Conservation (phyloP, 2,888 invertebrate genomes). For the Microctonus aethiopoides region DNA sequence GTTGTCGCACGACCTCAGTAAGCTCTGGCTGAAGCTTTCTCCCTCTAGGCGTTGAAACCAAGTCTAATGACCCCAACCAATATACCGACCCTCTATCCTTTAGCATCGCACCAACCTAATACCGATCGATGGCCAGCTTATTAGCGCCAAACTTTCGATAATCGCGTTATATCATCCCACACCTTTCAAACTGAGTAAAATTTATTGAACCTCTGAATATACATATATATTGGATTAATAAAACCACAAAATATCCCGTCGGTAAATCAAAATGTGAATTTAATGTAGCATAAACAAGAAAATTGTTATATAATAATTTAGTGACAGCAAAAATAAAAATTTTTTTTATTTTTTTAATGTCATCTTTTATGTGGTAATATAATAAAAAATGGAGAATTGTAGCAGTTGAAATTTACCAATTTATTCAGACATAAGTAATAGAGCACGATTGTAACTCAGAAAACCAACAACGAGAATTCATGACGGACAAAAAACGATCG, state of each 20-base stretch:
- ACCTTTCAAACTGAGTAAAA: conserved; percentile 16
- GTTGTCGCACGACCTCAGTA: conserved; percentile 8
- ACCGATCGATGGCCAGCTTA: conserved; percentile 55
- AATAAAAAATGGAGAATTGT: not conserved
- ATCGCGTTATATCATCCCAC: conserved; percentile 51
- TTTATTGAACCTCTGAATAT: conserved; percentile 26
- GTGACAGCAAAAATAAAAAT: not conserved
- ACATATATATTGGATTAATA: not conserved
- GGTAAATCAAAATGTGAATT: not conserved
- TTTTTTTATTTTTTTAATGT: not conserved
- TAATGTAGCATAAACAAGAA: not conserved
- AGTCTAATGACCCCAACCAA: conserved; percentile 31
- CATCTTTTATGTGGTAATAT: too few relatives aligned
- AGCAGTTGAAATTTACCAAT: conserved; percentile 1
- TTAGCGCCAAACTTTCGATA: conserved; percentile 57
- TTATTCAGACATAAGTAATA: conserved; percentile 12
- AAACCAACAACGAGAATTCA: conserved; percentile 41
- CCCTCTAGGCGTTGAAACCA: conserved; percentile 1
- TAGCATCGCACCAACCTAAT: conserved; percentile 38
- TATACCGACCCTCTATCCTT: conserved; percentile 8
- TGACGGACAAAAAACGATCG: conserved; percentile 34
- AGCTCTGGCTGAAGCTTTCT: not conserved
- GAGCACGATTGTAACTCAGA: conserved; percentile 5
- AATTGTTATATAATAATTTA: not conserved
- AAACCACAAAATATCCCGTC: not conserved